Percentiles rank a stretch among this genome's conserved stretches.
phyloP scores from a whole-genome alignment of 2,797 vertebrate genomes.

The Bryconaethiops microstoma region DNA sequence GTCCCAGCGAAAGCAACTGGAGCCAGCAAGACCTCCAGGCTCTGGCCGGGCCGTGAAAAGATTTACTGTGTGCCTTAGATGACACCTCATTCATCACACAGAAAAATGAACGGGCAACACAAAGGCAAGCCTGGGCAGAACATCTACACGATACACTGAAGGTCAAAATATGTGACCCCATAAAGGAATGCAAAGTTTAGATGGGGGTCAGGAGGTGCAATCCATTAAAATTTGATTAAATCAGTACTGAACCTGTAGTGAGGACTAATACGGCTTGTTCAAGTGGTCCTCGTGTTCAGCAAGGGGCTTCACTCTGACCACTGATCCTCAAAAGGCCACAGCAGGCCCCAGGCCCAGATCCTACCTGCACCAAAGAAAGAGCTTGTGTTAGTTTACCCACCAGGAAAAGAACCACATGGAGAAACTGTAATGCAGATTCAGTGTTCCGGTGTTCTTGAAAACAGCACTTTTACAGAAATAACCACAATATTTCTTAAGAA shows the following conservation, averaged over 20 bases:
- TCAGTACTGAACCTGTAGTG: neutral
- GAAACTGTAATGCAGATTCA: neutral
- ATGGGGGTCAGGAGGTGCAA: too few relatives aligned
- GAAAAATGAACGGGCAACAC: slow-evolving; percentile 57
- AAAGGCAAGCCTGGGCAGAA: slow-evolving; percentile 35
- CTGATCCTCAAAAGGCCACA: neutral
- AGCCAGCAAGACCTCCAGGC: slow-evolving; percentile 9
- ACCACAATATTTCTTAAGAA: neutral
- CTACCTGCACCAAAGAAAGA: neutral
- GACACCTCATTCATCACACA: slow-evolving; percentile 49
- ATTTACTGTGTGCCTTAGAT: slow-evolving; percentile 52
- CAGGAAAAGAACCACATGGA: neutral
- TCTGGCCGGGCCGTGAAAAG: slow-evolving; percentile 1
- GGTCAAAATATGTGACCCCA: too few relatives aligned
- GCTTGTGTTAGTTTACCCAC: neutral
- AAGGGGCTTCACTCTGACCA: too few relatives aligned
- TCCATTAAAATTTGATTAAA: neutral
- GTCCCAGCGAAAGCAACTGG: slow-evolving; percentile 11
- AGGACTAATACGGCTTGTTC: neutral
- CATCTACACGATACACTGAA: too few relatives aligned
- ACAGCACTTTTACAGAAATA: neutral
- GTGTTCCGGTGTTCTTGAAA: neutral
- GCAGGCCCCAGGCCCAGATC: neutral
- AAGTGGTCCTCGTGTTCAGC: neutral
- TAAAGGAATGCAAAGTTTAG: neutral